phyloP scores from a whole-genome alignment of 1,140 invertebrate species.

The Bombus breviceps region DNA sequence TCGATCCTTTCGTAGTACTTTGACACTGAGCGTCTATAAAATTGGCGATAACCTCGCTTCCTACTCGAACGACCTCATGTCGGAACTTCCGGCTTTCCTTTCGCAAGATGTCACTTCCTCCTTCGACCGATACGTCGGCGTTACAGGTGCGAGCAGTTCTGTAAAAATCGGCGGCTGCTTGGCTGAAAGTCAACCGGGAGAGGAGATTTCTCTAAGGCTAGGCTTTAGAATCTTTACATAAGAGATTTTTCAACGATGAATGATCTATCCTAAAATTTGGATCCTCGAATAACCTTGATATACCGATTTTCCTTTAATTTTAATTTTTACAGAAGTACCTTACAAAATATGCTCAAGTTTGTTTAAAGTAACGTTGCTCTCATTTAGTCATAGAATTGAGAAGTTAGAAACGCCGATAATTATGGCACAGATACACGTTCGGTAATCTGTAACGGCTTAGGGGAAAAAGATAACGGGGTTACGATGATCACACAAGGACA shows the following conservation, averaged over 20 bases:
- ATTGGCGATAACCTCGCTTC: conserved; percentile 39
- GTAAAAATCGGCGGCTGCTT: conserved; percentile 43
- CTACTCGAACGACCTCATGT: conserved; percentile 52
- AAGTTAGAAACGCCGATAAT: not conserved
- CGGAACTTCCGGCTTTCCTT: conserved; percentile 66
- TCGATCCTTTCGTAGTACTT: conserved; percentile 50
- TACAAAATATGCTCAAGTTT: not conserved
- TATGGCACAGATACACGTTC: not conserved
- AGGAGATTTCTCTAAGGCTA: conserved; percentile 20
- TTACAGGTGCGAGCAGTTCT: conserved; percentile 25
- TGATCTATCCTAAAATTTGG: not conserved
- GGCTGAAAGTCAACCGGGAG: not conserved
- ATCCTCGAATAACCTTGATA: not conserved
- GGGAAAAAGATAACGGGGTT: not conserved
- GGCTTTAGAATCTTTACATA: not conserved
- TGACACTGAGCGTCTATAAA: conserved; percentile 61
- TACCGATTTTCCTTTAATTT: not conserved
- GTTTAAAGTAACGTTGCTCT: not conserved
- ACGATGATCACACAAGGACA: not conserved
- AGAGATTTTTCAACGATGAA: not conserved
- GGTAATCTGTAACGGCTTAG: not conserved
- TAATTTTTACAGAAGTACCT: not conserved
- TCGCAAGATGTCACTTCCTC: conserved; percentile 63
- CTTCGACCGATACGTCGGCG: conserved; percentile 31
- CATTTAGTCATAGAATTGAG: too few species aligned